A percentile compares a stretch with the other conserved stretches of the same genome.
These are phyloP conservation scores for Sylvicapra grimmia DNA, from an alignment of 2,113 vertebrate genomes.

Conservation along the genomic window DNA sequence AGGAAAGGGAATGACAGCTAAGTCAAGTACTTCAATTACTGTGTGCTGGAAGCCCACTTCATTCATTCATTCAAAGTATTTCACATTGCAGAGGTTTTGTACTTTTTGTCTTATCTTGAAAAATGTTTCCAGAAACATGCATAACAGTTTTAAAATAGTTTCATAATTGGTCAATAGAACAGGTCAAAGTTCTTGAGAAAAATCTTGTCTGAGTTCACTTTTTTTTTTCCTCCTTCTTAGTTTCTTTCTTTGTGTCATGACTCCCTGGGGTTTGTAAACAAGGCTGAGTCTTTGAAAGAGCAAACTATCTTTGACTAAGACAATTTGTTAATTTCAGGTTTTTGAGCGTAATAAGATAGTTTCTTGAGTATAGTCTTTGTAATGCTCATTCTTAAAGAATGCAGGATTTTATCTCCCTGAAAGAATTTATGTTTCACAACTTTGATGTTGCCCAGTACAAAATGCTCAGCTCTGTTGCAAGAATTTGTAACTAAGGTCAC, in stretches of 20 bases:
- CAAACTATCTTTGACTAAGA: slow-evolving; percentile 1
- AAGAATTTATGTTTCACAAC: slow-evolving; percentile 1
- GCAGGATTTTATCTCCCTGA: background rate
- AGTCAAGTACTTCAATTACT: background rate
- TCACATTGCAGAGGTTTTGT: background rate
- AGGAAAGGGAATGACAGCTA: background rate
- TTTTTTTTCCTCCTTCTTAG: background rate
- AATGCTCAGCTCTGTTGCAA: background rate
- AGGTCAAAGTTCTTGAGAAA: slow-evolving; percentile 30
- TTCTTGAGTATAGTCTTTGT: background rate
- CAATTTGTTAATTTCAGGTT: background rate
- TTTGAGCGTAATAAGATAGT: background rate
- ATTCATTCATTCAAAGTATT: background rate
- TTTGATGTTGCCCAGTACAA: background rate
- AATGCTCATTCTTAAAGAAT: background rate
- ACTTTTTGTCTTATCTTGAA: slow-evolving; percentile 20
- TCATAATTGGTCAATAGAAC: background rate
- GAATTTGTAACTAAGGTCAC: background rate
- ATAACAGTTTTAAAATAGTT: background rate
- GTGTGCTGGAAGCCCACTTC: background rate
- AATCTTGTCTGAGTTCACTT: background rate
- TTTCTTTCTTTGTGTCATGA: background rate
- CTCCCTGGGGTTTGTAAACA: background rate
- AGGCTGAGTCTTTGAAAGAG: background rate
- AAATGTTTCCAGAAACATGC: background rate